Conservation (phyloP, 1,140 invertebrate species). For the Drosophila pectinifera region DNA sequence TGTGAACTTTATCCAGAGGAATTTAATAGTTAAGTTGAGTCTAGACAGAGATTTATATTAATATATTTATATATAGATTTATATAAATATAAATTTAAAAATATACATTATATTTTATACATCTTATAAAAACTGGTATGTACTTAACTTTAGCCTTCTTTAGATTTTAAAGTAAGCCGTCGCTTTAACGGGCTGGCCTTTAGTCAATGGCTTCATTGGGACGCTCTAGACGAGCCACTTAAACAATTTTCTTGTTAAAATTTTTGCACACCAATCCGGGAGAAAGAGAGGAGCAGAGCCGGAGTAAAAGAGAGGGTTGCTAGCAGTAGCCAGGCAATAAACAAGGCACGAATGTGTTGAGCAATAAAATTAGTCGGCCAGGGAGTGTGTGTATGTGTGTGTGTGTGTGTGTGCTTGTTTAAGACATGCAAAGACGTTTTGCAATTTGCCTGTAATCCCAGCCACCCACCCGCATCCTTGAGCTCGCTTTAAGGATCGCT, state of each 20-base stretch:
- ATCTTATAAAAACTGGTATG: too few species aligned
- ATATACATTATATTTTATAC: too few species aligned
- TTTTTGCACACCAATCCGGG: constrained; percentile 46
- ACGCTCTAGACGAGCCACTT: constrained; percentile 64
- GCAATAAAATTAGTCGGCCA: constrained; percentile 76
- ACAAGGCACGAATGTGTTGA: constrained; percentile 64
- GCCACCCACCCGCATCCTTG: constrained; percentile 12
- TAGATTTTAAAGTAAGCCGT: constrained; percentile 30
- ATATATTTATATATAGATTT: too few species aligned
- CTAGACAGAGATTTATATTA: too few species aligned
- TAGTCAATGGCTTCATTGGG: constrained; percentile 31
- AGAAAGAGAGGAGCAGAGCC: not conserved
- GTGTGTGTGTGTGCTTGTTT: constrained; percentile 33
- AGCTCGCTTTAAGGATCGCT: constrained; percentile 67
- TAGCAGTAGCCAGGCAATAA: constrained; percentile 30
- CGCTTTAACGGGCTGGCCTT: constrained; percentile 13
- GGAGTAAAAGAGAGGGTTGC: not conserved
- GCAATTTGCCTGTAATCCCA: constrained; percentile 79
- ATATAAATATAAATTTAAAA: too few species aligned
- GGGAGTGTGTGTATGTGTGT: constrained; percentile 17
- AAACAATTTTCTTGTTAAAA: constrained; percentile 76
- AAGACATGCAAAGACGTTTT: constrained; percentile 78
- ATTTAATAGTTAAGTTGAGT: not conserved
- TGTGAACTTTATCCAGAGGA: too few species aligned
- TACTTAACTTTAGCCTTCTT: not conserved